Evolutionary conservation across 2,113 vertebrate genomes (phyloP), one percentile per base, ranked within the genome.

Genomic region (Notothenia rossii): DNA sequence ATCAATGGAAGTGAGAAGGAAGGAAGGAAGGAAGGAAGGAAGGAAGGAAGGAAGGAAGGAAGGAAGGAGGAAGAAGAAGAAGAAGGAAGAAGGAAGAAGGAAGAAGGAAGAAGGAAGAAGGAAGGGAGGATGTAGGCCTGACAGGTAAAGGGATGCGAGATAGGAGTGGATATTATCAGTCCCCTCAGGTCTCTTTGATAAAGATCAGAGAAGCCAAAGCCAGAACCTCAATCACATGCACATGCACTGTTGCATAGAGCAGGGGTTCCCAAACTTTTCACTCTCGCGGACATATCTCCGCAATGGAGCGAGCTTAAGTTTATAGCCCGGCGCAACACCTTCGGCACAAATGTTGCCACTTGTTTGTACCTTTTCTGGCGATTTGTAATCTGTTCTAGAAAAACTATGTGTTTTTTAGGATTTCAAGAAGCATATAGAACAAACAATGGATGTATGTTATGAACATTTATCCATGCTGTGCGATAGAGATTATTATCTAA

Each of bases 151-250:
- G 70, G 76, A 71, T 77, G 86, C 82, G 33, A 83, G 81, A 85
- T 51, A 84, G 36, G 40, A 82, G 70, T 89, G 81, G 77, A 81
- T 85, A 86, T 91, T 85, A 78, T 76, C 86, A 88, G 79, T 89
- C 78, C 81, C 83, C 89, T 87, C 87, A 87, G 84, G 86, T 83
- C 77, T 85, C 73, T 86, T 63, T 88, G 88, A 93, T 91, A 89
- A 88, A 87, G 82, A 93, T 89, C 90, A 87, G 70, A 81, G 73
- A 49, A 79, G 64, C 83, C 48, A 66, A 58, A 71, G 75, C 68
- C 72, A 80, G 74, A 79, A 54, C 69, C 77, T 82, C 72, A 85
- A 73, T 80, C 87, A 79, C 79, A 81, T 33, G 55, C 5, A 0
- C 72, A 71, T 15, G 51, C 63, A 61, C 36, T 49, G 5, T 0